Evolutionary conservation across 2,113 vertebrate genomes (phyloP).

Genomic region (Calidris pugnax): DNA sequence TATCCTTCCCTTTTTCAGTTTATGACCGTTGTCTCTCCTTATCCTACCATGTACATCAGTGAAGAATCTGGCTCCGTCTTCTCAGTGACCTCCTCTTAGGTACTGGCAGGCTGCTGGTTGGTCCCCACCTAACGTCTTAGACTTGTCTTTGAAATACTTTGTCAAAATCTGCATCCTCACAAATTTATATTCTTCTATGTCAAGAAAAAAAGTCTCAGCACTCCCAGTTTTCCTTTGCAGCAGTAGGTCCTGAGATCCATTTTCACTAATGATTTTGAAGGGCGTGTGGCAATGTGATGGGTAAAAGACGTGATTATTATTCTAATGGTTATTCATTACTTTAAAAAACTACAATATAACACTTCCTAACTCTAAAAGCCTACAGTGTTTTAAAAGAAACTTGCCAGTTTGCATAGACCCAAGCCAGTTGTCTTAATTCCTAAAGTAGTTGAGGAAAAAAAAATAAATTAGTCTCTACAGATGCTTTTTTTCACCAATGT

Average conservation of each 20-base stretch:
- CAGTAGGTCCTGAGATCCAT: neutral
- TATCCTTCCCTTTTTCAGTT: neutral
- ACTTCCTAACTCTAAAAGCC: neutral
- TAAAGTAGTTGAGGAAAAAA: neutral
- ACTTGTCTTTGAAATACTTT: neutral
- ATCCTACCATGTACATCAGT: neutral
- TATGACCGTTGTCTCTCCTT: neutral
- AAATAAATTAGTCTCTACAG: neutral
- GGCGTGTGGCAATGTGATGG: neutral
- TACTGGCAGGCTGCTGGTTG: neutral
- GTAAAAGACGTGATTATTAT: neutral
- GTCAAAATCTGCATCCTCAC: neutral
- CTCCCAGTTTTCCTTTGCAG: neutral
- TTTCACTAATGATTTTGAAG: neutral
- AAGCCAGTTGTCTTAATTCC: neutral
- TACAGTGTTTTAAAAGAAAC: neutral
- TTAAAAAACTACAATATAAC: neutral
- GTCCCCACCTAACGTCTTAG: neutral
- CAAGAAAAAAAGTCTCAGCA: neutral
- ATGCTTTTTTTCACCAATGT: rapidly evolving
- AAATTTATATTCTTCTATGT: neutral
- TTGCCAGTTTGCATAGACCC: neutral
- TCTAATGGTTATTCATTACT: neutral
- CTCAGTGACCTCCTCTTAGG: neutral
- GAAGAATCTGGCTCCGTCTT: neutral